These are phyloP conservation scores for Sebastes jordani DNA, from an alignment of 2,797 vertebrate species.

Conservation along the genomic window DNA sequence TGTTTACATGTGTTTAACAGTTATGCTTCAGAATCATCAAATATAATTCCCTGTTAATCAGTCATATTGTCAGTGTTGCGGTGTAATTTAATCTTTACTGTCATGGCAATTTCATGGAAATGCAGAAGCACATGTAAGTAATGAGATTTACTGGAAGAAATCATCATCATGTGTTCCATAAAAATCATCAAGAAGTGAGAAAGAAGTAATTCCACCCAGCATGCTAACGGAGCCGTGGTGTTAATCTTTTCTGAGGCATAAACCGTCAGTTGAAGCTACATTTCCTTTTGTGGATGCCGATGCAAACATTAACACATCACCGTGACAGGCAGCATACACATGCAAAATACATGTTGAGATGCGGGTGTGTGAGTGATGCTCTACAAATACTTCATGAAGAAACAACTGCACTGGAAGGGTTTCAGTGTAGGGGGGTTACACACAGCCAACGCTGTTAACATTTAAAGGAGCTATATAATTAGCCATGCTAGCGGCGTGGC, in stretches of 20 bases:
- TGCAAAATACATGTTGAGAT: conserved; percentile 10
- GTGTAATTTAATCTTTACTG: conserved; percentile 17
- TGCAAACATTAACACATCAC: background rate
- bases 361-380: background rate
- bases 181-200: conserved; percentile 16
- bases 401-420: background rate
- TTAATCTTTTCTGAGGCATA: conserved; percentile 5
- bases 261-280: background rate
- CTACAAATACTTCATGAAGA: background rate
- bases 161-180: background rate
- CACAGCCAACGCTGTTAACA: background rate
- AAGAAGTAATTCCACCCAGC: conserved; percentile 6
- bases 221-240: background rate
- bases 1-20: conserved; percentile 68
- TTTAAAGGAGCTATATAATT: background rate
- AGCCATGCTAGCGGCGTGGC: background rate
- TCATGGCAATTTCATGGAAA: conserved; percentile 21
- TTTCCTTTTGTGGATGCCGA: background rate
- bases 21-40: conserved; percentile 76
- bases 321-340: background rate
- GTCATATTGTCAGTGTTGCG: background rate
- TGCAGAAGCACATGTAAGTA: background rate
- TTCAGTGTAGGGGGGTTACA: background rate
- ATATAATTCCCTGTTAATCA: conserved; percentile 41
- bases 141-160: conserved; percentile 18